These are phyloP conservation scores for Scortum barcoo DNA, from an alignment of 2,113 vertebrate genomes.

Conservation along the genomic window DNA sequence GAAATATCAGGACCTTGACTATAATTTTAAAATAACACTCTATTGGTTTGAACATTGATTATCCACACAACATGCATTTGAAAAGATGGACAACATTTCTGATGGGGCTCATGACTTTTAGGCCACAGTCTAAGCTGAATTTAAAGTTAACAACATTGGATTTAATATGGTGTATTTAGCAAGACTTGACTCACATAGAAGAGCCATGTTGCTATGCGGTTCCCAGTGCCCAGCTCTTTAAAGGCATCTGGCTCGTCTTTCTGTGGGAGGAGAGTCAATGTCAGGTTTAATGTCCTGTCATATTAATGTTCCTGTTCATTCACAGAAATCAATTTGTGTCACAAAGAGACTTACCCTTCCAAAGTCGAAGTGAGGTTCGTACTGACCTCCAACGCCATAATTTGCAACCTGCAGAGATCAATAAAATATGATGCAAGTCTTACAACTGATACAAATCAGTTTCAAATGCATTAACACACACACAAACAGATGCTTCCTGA, in stretches of 20 bases:
- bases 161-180: background rate
- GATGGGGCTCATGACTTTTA: background rate
- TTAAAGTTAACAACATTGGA: background rate
- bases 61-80: background rate
- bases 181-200: conserved; percentile 92
- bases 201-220: conserved; percentile 97
- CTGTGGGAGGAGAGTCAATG: conserved; percentile 79
- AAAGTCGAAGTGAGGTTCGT: conserved; percentile 94
- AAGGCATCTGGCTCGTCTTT: conserved; percentile 99
- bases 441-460: background rate
- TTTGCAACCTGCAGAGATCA: conserved; percentile 87
- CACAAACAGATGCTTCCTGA: background rate
- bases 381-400: conserved; percentile 92
- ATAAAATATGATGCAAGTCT: background rate
- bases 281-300: background rate
- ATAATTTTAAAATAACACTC: background rate
- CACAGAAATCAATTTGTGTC: background rate
- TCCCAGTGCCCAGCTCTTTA: conserved; percentile 97
- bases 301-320: background rate
- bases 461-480: background rate
- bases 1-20: background rate
- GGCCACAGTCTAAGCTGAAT: background rate
- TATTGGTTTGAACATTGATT: background rate
- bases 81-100: background rate
- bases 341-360: conserved; percentile 84